These are phyloP conservation scores for Pogoniulus pusillus DNA, from an alignment of 2,797 vertebrate species.

Conservation along the genomic window DNA sequence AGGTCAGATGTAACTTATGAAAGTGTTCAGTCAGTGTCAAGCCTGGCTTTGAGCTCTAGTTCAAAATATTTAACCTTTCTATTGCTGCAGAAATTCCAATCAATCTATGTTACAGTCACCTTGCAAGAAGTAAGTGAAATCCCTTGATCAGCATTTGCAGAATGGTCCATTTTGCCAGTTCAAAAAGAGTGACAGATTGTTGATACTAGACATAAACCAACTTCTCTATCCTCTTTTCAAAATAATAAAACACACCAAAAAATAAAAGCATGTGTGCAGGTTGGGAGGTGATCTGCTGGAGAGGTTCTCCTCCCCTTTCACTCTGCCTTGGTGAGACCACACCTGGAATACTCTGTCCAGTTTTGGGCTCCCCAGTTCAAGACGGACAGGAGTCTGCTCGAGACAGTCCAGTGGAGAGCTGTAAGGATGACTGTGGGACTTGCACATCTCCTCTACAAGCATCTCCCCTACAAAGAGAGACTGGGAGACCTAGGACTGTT, in stretches of 20 bases:
- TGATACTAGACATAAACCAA: background rate
- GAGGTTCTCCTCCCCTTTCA: no score
- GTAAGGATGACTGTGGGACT: no score
- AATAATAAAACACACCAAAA: background rate
- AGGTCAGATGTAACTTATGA: constrained; percentile 19
- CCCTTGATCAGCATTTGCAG: constrained; percentile 46
- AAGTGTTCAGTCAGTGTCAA: constrained; percentile 56
- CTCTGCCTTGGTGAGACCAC: no score
- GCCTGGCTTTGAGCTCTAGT: constrained; percentile 24
- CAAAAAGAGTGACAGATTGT: background rate
- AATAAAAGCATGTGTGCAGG: background rate
- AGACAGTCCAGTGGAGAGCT: no score
- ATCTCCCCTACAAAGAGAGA: no score
- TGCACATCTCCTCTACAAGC: no score
- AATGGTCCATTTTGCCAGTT: constrained; percentile 39
- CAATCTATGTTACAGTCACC: constrained; percentile 52
- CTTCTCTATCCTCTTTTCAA: background rate
- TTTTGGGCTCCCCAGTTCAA: no score
- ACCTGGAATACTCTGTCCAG: no score
- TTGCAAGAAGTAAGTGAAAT: constrained; percentile 38
- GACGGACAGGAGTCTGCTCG: no score
- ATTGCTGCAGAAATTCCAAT: constrained; percentile 42
- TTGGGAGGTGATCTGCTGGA: no score
- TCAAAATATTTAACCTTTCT: constrained; percentile 65
- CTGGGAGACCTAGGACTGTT: no score